These are phyloP conservation scores for Thripadectes ignobilis DNA, from an alignment of 2,797 vertebrate species.

Conservation along the genomic window DNA sequence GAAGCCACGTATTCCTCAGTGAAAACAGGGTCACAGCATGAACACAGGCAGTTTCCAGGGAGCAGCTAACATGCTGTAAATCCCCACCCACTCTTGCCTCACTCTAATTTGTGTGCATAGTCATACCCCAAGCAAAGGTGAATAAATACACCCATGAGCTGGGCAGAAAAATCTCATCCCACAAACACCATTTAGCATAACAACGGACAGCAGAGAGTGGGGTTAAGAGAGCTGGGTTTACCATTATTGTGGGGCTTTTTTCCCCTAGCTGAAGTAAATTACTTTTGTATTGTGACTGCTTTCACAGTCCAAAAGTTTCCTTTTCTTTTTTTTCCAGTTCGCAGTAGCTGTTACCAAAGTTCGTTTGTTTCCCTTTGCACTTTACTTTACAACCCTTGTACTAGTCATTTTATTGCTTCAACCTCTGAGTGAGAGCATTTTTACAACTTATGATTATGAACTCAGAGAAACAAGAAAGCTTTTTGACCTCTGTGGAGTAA, in stretches of 20 bases:
- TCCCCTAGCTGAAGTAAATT: not conserved
- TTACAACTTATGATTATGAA: constrained; percentile 40
- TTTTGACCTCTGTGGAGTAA: constrained; percentile 37
- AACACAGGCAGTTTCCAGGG: not conserved
- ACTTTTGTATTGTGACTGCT: not conserved
- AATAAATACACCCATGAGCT: constrained; percentile 32
- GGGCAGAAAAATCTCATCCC: not conserved
- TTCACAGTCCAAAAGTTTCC: not conserved
- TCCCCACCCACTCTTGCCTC: constrained; percentile 58
- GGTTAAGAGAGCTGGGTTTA: not conserved
- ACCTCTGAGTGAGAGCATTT: not conserved
- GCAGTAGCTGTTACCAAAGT: constrained; percentile 24
- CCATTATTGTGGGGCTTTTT: not conserved
- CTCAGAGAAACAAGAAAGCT: not conserved
- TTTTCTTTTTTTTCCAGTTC: not conserved
- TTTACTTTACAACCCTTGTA: constrained; percentile 46
- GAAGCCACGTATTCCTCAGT: not conserved
- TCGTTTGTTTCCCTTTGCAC: constrained; percentile 30
- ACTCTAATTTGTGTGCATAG: not conserved
- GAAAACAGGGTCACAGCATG: not conserved
- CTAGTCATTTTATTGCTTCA: constrained; percentile 51
- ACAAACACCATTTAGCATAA: not conserved
- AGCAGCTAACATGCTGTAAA: constrained; percentile 4
- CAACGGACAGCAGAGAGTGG: not conserved
- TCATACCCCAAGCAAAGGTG: constrained; percentile 41